Evolutionary conservation across 2,888 invertebrate species (phyloP).

Genomic region (Ferrisia virgata): DNA sequence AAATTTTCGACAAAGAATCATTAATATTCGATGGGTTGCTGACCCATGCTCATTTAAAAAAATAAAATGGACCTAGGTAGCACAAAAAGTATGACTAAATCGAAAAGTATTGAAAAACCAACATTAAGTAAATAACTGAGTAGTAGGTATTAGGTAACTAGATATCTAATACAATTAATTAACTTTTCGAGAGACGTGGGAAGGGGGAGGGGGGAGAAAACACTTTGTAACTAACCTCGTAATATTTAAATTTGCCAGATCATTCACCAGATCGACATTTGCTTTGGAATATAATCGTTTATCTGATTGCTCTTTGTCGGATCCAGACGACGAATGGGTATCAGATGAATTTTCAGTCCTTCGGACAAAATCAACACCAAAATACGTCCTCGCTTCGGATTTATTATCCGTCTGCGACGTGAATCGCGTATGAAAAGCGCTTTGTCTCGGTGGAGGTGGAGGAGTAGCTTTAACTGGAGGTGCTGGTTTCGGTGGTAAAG

Average conservation of each 20-base stretch:
- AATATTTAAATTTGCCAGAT: slow-evolving; percentile 1
- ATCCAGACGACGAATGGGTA: neutral
- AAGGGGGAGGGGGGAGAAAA: too few relatives aligned
- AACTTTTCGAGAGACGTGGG: too few relatives aligned
- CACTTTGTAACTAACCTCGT: neutral
- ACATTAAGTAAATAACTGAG: too few relatives aligned
- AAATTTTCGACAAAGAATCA: too few relatives aligned
- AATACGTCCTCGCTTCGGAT: neutral
- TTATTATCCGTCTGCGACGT: neutral
- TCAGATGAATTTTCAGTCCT: neutral
- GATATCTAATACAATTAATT: too few relatives aligned
- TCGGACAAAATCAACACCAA: neutral
- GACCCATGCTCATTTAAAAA: too few relatives aligned
- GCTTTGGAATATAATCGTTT: neutral
- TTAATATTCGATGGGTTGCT: too few relatives aligned
- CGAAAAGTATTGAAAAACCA: too few relatives aligned
- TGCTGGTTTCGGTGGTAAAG: slow-evolving; percentile 79
- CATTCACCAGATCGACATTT: neutral
- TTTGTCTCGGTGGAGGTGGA: slow-evolving; percentile 59
- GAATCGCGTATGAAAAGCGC: slow-evolving; percentile 46
- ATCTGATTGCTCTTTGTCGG: neutral
- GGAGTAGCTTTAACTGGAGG: slow-evolving; percentile 56
- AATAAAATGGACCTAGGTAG: too few relatives aligned
- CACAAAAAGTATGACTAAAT: too few relatives aligned
- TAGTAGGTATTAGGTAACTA: too few relatives aligned